Conservation (phyloP, 2,888 invertebrate species). For the Exephanes ischioxanthus region DNA sequence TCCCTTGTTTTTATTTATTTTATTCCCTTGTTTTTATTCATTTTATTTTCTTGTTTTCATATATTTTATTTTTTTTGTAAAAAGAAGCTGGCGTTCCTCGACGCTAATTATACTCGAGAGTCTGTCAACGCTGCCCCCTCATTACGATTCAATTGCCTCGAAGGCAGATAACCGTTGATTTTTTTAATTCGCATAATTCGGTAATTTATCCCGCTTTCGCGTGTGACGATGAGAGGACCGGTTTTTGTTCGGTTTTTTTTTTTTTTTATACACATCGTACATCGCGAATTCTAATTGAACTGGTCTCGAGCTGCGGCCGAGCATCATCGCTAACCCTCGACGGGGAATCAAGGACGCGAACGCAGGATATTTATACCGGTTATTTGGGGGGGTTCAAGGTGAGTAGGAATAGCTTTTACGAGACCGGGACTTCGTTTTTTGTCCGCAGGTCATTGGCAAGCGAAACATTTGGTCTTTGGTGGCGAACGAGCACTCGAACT, state of each 20-base stretch:
- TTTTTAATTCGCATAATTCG: slow-evolving; percentile 10
- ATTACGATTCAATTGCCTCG: slow-evolving; percentile 3
- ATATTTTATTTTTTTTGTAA: background rate
- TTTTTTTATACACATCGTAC: slow-evolving; percentile 6
- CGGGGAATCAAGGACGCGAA: slow-evolving; percentile 67
- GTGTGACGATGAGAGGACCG: background rate
- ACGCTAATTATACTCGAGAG: background rate
- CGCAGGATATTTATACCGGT: slow-evolving; percentile 70
- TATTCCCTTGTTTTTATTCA: background rate
- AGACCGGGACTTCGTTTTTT: slow-evolving; percentile 20
- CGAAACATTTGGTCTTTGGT: slow-evolving; percentile 97
- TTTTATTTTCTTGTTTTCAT: no score
- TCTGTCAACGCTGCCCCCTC: background rate
- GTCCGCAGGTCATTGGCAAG: slow-evolving; percentile 91
- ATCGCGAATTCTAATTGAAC: slow-evolving; percentile 49
- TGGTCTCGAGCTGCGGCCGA: slow-evolving; percentile 6
- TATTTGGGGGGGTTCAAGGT: slow-evolving; percentile 68
- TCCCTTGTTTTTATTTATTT: no score
- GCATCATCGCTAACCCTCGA: slow-evolving; percentile 44
- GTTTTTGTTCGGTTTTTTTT: background rate
- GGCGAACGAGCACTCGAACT: slow-evolving; percentile 93
- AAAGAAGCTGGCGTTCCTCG: background rate
- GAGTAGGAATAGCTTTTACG: slow-evolving; percentile 66
- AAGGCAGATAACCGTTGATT: slow-evolving; percentile 4
- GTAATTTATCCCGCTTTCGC: background rate